These are phyloP conservation scores for Apogon hyalosoma DNA, from an alignment of 2,797 vertebrate species.

Conservation along the genomic window DNA sequence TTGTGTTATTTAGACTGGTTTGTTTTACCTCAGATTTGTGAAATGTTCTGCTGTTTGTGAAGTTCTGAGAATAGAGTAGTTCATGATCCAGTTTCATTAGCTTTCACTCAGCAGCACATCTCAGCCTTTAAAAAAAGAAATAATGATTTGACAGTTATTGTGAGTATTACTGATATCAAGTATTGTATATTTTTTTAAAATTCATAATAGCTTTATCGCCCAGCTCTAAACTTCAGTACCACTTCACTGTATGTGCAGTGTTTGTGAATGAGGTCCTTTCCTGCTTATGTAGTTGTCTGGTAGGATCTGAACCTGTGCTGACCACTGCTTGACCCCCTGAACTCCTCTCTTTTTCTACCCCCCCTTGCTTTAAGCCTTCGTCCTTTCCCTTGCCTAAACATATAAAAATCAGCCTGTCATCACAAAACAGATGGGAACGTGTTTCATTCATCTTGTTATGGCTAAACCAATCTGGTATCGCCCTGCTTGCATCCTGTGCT, in stretches of 20 bases:
- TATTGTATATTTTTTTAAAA: too few relatives aligned
- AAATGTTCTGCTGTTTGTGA: too few relatives aligned
- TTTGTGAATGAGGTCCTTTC: background rate
- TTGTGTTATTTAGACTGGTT: too few relatives aligned
- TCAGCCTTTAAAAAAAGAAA: too few relatives aligned
- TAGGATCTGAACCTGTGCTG: conserved; percentile 30
- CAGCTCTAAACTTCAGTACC: background rate
- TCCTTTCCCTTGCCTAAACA: background rate
- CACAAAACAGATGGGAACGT: conserved; percentile 94
- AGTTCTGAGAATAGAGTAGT: too few relatives aligned
- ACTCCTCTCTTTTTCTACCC: conserved; percentile 35
- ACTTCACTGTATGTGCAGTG: background rate
- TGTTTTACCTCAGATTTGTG: too few relatives aligned
- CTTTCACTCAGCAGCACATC: too few relatives aligned
- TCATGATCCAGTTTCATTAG: too few relatives aligned
- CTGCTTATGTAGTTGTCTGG: background rate
- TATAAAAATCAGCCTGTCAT: conserved; percentile 70
- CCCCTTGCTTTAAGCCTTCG: conserved; percentile 69
- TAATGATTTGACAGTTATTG: too few relatives aligned
- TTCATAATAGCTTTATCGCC: too few relatives aligned
- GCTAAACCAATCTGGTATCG: conserved; percentile 23
- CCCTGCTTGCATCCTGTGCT: conserved; percentile 45
- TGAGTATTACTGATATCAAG: too few relatives aligned
- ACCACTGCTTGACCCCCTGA: conserved; percentile 35
- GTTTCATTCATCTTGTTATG: conserved; percentile 56